These are phyloP conservation scores for Sphyrna mokarran DNA, from an alignment of 2,113 vertebrate species.

Conservation along the genomic window DNA sequence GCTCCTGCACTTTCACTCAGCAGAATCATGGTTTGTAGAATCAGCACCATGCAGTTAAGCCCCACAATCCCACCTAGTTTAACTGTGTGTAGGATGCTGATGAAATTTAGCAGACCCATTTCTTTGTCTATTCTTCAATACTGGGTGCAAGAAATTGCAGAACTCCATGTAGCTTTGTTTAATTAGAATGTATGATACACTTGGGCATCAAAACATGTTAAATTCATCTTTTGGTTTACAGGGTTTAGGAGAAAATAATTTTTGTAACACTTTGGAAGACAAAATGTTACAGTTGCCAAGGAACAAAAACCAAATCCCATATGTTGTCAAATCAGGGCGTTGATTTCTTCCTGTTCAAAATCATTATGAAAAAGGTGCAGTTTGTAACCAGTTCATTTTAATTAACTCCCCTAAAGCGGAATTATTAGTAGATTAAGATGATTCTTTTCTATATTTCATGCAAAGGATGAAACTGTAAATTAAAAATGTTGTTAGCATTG, in stretches of 20 bases:
- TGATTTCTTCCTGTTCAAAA: background rate
- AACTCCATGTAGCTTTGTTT: background rate
- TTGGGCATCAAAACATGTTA: background rate
- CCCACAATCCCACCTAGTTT: background rate
- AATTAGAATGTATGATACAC: background rate
- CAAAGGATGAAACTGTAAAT: background rate
- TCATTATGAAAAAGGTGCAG: background rate
- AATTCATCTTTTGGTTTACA: background rate
- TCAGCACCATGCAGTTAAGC: background rate
- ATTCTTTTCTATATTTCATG: background rate
- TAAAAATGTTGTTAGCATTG: background rate
- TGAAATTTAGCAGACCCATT: background rate
- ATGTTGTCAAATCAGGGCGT: background rate
- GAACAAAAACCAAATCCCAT: background rate
- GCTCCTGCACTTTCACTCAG: background rate
- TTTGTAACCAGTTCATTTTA: background rate
- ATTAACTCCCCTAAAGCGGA: background rate
- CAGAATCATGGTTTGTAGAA: background rate
- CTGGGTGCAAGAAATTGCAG: background rate
- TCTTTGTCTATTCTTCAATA: background rate
- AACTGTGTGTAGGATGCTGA: background rate
- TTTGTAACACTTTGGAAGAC: background rate
- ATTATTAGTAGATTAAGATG: background rate
- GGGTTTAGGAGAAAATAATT: background rate
- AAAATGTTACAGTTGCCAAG: background rate